Base-by-base conservation (phyloP, 2,113 vertebrate genomes). In the Echinops telfairi region DNA sequence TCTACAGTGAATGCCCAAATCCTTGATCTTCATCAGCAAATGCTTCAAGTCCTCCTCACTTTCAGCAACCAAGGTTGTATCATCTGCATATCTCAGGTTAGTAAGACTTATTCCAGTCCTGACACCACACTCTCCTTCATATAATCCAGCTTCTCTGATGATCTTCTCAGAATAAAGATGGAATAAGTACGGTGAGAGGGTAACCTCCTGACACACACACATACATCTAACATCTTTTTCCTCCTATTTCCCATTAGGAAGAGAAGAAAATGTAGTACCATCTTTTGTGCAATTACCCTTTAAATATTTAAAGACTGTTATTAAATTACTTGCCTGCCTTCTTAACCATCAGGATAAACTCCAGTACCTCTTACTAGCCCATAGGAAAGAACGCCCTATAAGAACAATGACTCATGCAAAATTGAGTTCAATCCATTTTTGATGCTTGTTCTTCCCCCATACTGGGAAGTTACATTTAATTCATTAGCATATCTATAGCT, bases 281-380 rank as follows among this genome's bases (percentile, higher is more conserved):
- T 91, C 15, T 78, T 96, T 84, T 85, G n/a, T 83, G 31, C 2
- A 70, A 64, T 82, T 75, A 58, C 68, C 1, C 70, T 93, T 86
- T 62, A 86, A 94, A 84, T 82, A 82, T 10, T 79, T 91, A 84
- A 89, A 82, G 66, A 33, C 15, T n/a, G 15, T 62, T 90, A 84
- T 75, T 90, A 76, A 96, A 83, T 78, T n/a, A 60, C 11, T 17
- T 68, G 27, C 33, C 60, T 86, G 29, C 60, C 36, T 79, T 95
- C 33, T 91, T 70, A 78, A 29, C 73, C 47, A 92, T n/a, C 23
- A 85, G 62, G 68, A 82, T 95, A 83, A 75, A 94, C 71, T 95
- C 33, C 40, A 82, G 47, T 81, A n/a, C 40, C 38, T 91, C 81
- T 84, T 73, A 85, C 25, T n/a, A 81, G 23, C 43, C 27, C 38